Base-by-base conservation (phyloP, 2,888 invertebrate species). In the Palloptera scutellata region DNA sequence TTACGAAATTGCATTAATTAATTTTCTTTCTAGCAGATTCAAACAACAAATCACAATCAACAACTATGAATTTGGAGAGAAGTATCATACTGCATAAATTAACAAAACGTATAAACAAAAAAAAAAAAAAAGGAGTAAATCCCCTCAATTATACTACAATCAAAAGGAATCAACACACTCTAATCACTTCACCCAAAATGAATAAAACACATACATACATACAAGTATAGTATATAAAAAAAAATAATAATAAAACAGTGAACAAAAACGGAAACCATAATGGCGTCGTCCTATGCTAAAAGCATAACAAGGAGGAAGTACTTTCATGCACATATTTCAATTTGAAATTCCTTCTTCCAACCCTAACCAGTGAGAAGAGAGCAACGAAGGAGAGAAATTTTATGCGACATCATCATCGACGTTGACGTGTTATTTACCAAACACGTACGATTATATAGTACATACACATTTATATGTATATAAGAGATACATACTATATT, bases 361-460 rank as follows among this genome's bases (percentile, higher is more conserved):
- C 41, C 58, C 42, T 30, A 30, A 30, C 30, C 30, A 30, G 30
- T 30, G 30, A 30, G 30, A 30, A 30, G 30, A 2, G 30, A 30
- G 30, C 30, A 30, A 30, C 2, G 30, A 30, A 30, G 30, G 30
- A 30, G 54, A n/a, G 30, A 9, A 55, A n/a, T 19, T 20, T 19
- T 55, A 40, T 15, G 30, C 30, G 30, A 30, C 30, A 30, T 30
- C 45, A 12, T 13, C 5, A 51, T n/a, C 61, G 51, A 30, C 30
- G 30, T 67, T 79, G 80, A 81, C 81, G 81, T 81, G 81, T 81
- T 81, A 81, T 81, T 81, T 81, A 81, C 81, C 81, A 81, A 81
- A 81, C 81, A 81, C 81, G 80, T 80, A 78, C 78, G 76, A 62
- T 72, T 73, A 74, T 75, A 77, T 74, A 75, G 74, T 75, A 79